Conservation (phyloP, 2,113 vertebrate species). For the Coturnix japonica region DNA sequence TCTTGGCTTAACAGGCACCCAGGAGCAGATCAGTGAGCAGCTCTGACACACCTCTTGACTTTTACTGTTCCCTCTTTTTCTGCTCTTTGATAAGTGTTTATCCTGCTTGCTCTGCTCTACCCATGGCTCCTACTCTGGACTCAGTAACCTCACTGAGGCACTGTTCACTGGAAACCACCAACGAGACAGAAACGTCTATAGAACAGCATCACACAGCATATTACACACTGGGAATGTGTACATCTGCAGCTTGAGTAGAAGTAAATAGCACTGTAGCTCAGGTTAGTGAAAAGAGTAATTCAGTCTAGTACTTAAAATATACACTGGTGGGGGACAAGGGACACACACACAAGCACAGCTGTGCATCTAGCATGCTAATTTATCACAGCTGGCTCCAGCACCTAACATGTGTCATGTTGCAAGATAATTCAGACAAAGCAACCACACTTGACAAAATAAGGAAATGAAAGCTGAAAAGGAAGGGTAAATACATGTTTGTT, state of each 20-base stretch:
- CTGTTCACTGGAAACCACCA: not conserved
- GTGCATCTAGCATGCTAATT: not conserved
- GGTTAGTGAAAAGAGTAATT: not conserved
- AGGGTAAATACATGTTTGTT: conserved; percentile 40
- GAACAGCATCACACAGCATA: not conserved
- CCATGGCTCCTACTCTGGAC: not conserved
- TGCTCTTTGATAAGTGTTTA: not conserved
- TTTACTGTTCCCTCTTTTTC: not conserved
- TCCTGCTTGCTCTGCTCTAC: not conserved
- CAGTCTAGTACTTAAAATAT: not conserved
- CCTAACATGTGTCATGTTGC: not conserved
- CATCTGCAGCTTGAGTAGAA: not conserved
- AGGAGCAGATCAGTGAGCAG: not conserved
- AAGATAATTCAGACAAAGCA: conserved; percentile 10
- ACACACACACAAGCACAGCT: not conserved
- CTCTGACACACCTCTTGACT: not conserved
- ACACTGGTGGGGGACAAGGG: not conserved
- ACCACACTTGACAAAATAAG: not conserved
- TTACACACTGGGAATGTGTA: not conserved
- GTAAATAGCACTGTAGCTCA: not conserved
- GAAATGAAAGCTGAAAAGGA: conserved; percentile 15
- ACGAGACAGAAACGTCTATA: not conserved
- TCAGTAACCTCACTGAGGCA: not conserved
- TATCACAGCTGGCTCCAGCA: not conserved
- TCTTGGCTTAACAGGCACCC: not conserved